phyloP scores from a whole-genome alignment of 2,888 invertebrate genomes.

The Tholera decimalis region DNA sequence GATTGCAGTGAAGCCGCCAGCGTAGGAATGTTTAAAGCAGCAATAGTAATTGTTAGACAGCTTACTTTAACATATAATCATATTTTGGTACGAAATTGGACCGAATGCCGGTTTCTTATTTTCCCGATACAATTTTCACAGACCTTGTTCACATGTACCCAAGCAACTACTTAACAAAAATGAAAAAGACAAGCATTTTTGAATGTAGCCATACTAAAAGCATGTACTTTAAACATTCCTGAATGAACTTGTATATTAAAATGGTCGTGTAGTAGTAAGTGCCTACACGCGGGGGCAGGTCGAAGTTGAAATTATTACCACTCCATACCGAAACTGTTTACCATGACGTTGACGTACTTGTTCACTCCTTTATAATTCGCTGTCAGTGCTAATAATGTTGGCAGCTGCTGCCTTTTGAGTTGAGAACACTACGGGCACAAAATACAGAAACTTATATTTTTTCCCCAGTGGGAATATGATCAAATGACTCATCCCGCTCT shows the following conservation, averaged over 20 bases:
- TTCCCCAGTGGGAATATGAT: no score
- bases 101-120: no score
- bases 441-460: neutral
- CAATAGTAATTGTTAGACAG: neutral
- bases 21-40: neutral
- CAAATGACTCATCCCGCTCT: no score
- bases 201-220: neutral
- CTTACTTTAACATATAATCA: neutral
- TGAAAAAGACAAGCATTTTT: no score
- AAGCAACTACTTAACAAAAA: neutral
- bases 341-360: constrained; percentile 43
- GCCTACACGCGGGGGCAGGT: constrained; percentile 55
- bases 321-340: constrained; percentile 66
- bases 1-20: neutral
- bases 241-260: constrained; percentile 29
- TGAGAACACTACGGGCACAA: neutral
- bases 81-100: no score
- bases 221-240: neutral
- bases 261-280: constrained; percentile 22
- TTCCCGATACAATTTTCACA: no score
- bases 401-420: constrained; percentile 15
- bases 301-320: constrained; percentile 72
- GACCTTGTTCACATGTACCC: neutral
- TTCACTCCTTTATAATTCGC: constrained; percentile 41
- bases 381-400: constrained; percentile 41